Evolutionary conservation across 2,888 invertebrate species (phyloP).

Genomic region (Ariolimax columbianus): DNA sequence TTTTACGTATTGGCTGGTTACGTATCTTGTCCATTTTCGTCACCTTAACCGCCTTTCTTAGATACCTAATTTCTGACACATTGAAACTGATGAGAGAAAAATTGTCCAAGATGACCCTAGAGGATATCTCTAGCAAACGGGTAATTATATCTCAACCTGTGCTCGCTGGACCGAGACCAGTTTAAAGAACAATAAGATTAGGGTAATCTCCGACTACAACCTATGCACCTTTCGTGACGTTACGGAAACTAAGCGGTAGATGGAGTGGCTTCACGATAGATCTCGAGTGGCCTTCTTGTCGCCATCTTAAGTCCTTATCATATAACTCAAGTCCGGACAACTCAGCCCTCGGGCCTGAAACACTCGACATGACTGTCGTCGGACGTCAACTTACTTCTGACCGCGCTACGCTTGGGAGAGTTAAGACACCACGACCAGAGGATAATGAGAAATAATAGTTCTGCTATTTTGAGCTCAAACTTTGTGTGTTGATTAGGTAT

Average conservation of each 20-base stretch:
- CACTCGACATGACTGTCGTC: not conserved
- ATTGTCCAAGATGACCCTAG: too few relatives aligned
- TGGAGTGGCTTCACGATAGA: not conserved
- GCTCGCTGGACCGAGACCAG: not conserved
- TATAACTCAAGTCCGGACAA: not conserved
- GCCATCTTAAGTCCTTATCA: not conserved
- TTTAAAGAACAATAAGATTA: not conserved
- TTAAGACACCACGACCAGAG: too few relatives aligned
- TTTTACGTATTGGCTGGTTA: too few relatives aligned
- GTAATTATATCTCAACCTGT: not conserved
- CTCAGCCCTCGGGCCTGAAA: not conserved
- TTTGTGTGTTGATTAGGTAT: too few relatives aligned
- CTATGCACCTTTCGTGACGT: not conserved
- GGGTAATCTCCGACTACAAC: not conserved
- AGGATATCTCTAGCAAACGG: too few relatives aligned
- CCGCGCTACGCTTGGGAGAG: not conserved
- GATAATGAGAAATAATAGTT: too few relatives aligned
- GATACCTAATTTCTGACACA: too few relatives aligned
- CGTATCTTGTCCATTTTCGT: too few relatives aligned
- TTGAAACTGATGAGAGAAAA: too few relatives aligned
- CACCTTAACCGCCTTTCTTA: too few relatives aligned
- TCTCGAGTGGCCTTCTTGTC: not conserved
- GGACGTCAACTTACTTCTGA: not conserved
- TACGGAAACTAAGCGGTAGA: not conserved
- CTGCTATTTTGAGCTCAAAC: too few relatives aligned